These are phyloP conservation scores for Ibidorhyncha struthersii DNA, from an alignment of 2,113 vertebrate species.

Conservation along the genomic window DNA sequence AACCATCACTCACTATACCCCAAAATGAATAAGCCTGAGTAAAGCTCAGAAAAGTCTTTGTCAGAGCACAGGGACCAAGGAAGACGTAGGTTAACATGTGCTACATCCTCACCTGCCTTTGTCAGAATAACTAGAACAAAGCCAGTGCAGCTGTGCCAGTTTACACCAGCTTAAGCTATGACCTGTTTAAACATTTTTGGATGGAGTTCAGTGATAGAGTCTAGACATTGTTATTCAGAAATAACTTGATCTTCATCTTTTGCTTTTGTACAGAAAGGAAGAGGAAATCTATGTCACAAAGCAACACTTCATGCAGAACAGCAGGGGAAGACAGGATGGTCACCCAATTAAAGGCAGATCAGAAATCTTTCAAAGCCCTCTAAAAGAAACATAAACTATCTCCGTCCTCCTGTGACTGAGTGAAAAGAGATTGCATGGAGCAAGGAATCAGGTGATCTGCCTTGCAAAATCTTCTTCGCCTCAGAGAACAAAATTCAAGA, in stretches of 20 bases:
- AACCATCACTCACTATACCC: background rate
- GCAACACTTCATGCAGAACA: slow-evolving; percentile 32
- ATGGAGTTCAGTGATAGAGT: slow-evolving; percentile 2
- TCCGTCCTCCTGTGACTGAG: background rate
- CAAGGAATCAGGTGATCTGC: slow-evolving; percentile 52
- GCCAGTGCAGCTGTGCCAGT: slow-evolving; percentile 6
- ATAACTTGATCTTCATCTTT: slow-evolving; percentile 51
- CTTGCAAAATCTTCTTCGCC: slow-evolving; percentile 38
- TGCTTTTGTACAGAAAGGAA: slow-evolving; percentile 46
- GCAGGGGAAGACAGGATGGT: slow-evolving; percentile 41
- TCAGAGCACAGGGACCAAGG: background rate
- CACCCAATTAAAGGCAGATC: slow-evolving; percentile 57
- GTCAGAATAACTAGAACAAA: slow-evolving; percentile 38
- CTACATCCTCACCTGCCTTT: slow-evolving; percentile 12
- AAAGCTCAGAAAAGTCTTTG: background rate
- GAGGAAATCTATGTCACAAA: slow-evolving; percentile 57
- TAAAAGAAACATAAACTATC: slow-evolving; percentile 40
- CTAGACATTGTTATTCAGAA: slow-evolving; percentile 57
- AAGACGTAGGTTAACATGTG: background rate
- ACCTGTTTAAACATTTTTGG: slow-evolving; percentile 42
- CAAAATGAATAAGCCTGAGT: background rate
- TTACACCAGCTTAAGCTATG: background rate
- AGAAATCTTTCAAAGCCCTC: slow-evolving; percentile 32
- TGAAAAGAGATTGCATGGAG: slow-evolving; percentile 21
- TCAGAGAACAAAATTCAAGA: slow-evolving; percentile 52